Base-by-base conservation (phyloP, 2,113 vertebrate species). In the Panthera uncia region DNA sequence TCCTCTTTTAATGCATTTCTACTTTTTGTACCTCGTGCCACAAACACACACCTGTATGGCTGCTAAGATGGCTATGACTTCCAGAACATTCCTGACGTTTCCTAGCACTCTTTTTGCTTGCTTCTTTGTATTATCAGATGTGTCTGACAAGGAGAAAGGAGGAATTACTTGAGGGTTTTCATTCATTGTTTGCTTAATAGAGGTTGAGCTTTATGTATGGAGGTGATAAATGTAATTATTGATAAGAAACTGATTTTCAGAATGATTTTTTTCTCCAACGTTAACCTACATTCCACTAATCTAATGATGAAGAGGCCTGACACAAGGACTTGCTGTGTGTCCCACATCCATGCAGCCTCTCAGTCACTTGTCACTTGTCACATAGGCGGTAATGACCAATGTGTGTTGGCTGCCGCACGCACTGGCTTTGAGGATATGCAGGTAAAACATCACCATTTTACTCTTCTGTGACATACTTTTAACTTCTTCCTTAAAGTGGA, bases 351-450 rank as follows among this genome's bases (percentile, higher is more conserved):
- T 5, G 27, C 12, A 0, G 63, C 8, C 1, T 16, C 23, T 1
- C 1, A 18, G 88, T 36, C 21, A 9, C 63, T 15, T 4, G 88
- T 36, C 21, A 9, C 63, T 15, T 4, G 27, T 18, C 27, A 3
- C 0, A 9, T 12, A 5, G 9, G 0, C 9, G 15, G 63, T 14
- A 7, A 25, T 0, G 0, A 3, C 1, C 5, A 4, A 4, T 1
- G 0, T 8, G 7, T 1, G 6, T 11, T 1, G 61, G 11, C 8
- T 14, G 31, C 10, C 16, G 52, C 18, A 0, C 1, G 21, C 9
- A 2, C 76, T 83, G 71, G 14, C 13, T 19, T 50, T 23, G 27
- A 10, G 31, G n/a, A 4, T 25, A 27, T 52, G 29, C 50, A 45
- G 38, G 36, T 25, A 31, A 2, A 31, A 3, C 5, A 2, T 19